phyloP scores from a whole-genome alignment of 2,797 vertebrate genomes.

The Coreius guichenoti region DNA sequence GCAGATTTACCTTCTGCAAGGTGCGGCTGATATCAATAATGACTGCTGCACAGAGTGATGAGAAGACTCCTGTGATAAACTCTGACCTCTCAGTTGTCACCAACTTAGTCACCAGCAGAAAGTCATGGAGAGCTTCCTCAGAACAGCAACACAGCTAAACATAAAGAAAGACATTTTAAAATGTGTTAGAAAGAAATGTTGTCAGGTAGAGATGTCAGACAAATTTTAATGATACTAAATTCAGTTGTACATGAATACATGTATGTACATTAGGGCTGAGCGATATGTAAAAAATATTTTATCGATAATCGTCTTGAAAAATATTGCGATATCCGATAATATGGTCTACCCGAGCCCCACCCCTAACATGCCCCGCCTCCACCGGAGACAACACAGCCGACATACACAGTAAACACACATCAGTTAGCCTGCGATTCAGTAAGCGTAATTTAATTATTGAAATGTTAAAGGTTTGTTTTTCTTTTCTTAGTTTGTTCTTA shows the following conservation, averaged over 20 bases:
- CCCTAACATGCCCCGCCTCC: too few relatives aligned
- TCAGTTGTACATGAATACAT: not conserved
- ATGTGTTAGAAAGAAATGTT: not conserved
- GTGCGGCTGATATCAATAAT: constrained; percentile 84
- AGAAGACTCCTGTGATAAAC: constrained; percentile 81
- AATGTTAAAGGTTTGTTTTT: too few relatives aligned
- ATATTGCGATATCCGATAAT: too few relatives aligned
- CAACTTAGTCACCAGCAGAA: constrained; percentile 80
- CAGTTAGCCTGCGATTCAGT: too few relatives aligned
- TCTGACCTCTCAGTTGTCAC: constrained; percentile 62
- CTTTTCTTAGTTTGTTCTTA: too few relatives aligned
- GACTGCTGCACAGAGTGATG: constrained; percentile 84
- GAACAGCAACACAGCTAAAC: constrained; percentile 83
- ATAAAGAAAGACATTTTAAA: constrained; percentile 15
- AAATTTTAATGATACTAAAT: not conserved
- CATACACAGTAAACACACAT: too few relatives aligned
- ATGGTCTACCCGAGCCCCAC: too few relatives aligned
- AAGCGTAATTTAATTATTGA: too few relatives aligned
- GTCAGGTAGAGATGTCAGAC: not conserved
- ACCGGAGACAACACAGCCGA: too few relatives aligned
- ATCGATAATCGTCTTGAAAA: too few relatives aligned
- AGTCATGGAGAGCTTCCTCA: constrained; percentile 79
- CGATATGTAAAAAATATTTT: too few relatives aligned
- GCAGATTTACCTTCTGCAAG: constrained; percentile 83
- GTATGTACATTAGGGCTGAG: too few relatives aligned